Evolutionary conservation across 2,888 invertebrate species (phyloP), one percentile per base, ranked within the genome.

Genomic region (Lasioglossum morio): DNA sequence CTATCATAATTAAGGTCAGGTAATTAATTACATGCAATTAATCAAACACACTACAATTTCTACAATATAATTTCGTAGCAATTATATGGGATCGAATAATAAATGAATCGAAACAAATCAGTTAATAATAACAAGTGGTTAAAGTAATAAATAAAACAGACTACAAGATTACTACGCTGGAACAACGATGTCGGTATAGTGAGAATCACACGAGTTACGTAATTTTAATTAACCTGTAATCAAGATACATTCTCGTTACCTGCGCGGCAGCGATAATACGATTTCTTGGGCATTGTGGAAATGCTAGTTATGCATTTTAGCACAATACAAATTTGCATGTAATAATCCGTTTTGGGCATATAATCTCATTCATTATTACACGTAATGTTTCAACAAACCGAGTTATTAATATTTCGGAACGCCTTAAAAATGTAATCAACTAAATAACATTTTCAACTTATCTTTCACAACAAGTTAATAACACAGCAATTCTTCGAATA

Each of bases 1-100:
- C 57, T 30, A 34, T 34, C 16, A 60, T 48, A 53, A 83, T 83
- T 84, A 74, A 78, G 77, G 60, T 8, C 40, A n/a, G 27, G 7
- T n/a, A 19, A 83, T 84, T 84, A 78, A 78, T 83, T 70, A 27
- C 46, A 70, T 2, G 23, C 34, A 37, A 72, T 79, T 30, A 84
- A 37, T 84, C 30, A 48, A 70, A 72, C 27, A 57, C 16, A 53
- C 63, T 16, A 7, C 4, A n/a, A n/a, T 27, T 10, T 30, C 23
- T n/a, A 27, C 48, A 7, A 66, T 57, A 84, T 57, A 72, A 83
- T 77, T 82, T 53, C n/a, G 10, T n/a, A 30, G 34, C 19, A 30
- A 23, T 19, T 12, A 73, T 48, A 40, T 10, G 8, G 34, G 14
- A 60, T 77, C 10, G 34, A 34, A 23, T 30, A 30, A 27, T 4